Percentiles rank a stretch among this genome's conserved stretches.
Conservation (phyloP, 2,113 vertebrate species). For the Butorides virescens region DNA sequence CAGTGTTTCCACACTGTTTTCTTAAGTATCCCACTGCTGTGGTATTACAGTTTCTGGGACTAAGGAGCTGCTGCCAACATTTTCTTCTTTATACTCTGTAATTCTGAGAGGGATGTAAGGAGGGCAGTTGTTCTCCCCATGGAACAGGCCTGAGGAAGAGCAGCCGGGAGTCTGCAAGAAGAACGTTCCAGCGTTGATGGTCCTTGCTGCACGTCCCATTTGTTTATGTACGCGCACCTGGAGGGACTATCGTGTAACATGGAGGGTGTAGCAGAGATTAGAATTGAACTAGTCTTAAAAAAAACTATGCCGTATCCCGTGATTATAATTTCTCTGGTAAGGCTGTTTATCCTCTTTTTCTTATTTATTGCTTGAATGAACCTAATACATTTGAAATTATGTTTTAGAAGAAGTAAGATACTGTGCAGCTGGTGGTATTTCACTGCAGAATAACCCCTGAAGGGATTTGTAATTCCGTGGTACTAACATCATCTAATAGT, state of each 20-base stretch:
- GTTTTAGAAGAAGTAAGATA: background rate
- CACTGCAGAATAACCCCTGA: background rate
- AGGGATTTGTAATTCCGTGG: conserved; percentile 36
- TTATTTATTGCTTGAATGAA: conserved; percentile 29
- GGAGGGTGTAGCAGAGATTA: background rate
- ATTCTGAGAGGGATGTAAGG: background rate
- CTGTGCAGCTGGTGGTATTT: conserved; percentile 15
- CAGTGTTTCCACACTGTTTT: background rate
- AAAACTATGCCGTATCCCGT: rapidly evolving
- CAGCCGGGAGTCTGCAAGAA: background rate
- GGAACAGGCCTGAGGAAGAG: background rate
- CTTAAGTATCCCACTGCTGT: background rate
- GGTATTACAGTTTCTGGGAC: background rate
- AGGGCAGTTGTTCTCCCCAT: background rate
- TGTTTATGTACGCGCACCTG: background rate
- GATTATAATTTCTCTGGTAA: background rate
- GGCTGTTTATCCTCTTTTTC: background rate
- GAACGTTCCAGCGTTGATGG: background rate
- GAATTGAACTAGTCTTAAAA: background rate
- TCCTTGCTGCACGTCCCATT: background rate
- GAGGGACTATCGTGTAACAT: background rate
- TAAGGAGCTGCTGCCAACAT: background rate
- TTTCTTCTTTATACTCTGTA: background rate
- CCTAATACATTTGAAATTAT: background rate
- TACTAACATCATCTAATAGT: background rate